A percentile compares a stretch with the other conserved stretches of the same genome.
Conservation (phyloP, 1,140 invertebrate species). For the Bombus waltoni region DNA sequence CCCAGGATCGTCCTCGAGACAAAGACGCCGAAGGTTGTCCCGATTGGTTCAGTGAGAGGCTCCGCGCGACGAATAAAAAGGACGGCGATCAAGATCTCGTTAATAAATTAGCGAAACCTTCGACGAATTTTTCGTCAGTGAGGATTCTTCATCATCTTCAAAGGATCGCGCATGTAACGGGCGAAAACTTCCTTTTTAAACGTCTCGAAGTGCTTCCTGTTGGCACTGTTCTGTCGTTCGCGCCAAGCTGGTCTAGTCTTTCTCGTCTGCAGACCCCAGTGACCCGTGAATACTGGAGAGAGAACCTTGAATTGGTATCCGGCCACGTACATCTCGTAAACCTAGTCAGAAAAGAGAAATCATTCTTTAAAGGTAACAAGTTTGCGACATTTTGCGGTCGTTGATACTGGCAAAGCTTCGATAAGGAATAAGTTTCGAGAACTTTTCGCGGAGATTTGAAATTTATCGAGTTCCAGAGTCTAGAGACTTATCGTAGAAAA, state of each 20-base stretch:
- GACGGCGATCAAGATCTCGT: conserved; percentile 35
- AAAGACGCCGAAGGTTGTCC: not conserved
- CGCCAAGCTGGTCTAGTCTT: conserved; percentile 91
- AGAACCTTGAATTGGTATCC: conserved; percentile 95
- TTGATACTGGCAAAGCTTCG: not conserved
- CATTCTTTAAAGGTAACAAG: not conserved
- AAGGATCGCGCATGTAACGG: conserved; percentile 88
- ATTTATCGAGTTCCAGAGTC: not conserved
- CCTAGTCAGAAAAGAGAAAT: conserved; percentile 84
- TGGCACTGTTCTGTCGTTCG: conserved; percentile 92
- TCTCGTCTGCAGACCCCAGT: conserved; percentile 93
- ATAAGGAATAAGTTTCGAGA: not conserved
- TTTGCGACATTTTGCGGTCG: no score
- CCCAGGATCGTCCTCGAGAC: not conserved
- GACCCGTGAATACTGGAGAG: conserved; percentile 94
- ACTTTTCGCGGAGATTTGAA: fast-evolving
- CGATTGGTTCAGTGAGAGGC: not conserved
- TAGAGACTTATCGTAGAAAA: no score
- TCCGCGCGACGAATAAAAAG: conserved; percentile 25
- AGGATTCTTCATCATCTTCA: conserved; percentile 83
- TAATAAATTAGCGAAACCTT: conserved; percentile 28
- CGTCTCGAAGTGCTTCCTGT: conserved; percentile 90
- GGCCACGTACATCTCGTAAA: conserved; percentile 96
- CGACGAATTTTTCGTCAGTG: conserved; percentile 66
- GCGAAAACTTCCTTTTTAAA: conserved; percentile 93